Evolutionary conservation across 2,797 vertebrate species (phyloP).

Genomic region (Thamnophis elegans): DNA sequence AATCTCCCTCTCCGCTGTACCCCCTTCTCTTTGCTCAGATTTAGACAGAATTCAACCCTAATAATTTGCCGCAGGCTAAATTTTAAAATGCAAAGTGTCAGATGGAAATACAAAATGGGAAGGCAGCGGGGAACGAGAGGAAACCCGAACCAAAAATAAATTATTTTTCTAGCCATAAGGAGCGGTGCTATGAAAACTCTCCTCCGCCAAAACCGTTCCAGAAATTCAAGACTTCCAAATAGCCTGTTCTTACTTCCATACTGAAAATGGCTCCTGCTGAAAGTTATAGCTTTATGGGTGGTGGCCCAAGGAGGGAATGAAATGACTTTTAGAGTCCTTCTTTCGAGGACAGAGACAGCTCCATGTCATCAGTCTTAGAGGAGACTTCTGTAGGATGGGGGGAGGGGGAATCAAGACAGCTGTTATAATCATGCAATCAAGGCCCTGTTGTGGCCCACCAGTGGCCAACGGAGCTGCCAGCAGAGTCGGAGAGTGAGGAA

Average conservation of each 20-base stretch:
- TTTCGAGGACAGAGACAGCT: not conserved
- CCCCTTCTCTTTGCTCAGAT: constrained; percentile 51
- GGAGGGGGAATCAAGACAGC: not conserved
- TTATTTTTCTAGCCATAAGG: constrained; percentile 43
- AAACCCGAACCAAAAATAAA: constrained; percentile 41
- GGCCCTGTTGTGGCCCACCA: not conserved
- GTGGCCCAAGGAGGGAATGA: not conserved
- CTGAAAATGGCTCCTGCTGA: not conserved
- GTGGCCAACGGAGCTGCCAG: too few relatives aligned
- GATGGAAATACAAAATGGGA: constrained; percentile 47
- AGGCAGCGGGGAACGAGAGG: not conserved
- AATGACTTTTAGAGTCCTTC: not conserved
- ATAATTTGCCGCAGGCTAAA: constrained; percentile 66
- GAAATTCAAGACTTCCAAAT: not conserved
- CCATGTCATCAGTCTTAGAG: not conserved
- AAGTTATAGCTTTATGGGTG: not conserved
- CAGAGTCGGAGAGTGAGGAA: too few relatives aligned
- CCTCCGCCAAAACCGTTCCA: not conserved
- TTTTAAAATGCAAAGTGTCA: constrained; percentile 64
- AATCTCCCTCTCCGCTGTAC: constrained; percentile 21
- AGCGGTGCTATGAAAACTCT: not conserved
- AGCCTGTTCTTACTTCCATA: not conserved
- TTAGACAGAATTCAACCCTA: constrained; percentile 63
- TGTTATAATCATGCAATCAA: not conserved
- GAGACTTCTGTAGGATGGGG: not conserved